Evolutionary conservation across 2,797 vertebrate species (phyloP), one percentile per base, ranked within the genome.

Genomic region (Diplodus puntazzo): DNA sequence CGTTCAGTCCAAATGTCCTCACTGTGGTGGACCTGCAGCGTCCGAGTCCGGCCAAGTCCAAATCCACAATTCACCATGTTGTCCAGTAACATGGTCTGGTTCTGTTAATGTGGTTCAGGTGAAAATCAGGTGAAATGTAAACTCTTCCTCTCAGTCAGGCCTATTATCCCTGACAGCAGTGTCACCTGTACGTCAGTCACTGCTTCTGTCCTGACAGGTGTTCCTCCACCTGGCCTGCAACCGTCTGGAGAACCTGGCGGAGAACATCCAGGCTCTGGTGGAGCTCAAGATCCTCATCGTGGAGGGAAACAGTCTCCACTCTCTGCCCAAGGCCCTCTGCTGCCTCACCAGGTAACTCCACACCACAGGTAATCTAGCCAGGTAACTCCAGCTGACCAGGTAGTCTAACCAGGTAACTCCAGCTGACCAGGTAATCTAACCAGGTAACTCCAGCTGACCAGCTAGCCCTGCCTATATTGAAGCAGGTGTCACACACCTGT

Each of bases 171-270:
- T 30, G 30, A 30, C 30, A 30, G 30, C 30, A 30, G 45, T 5
- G 14, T 14, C 49, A 43, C 9, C 25, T 17, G 18, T 17, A 10
- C 2, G 14, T 14, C 13, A 2, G 12, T 45, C 43, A 39, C 17
- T 48, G 58, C 11, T 46, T 66, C 16, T 59, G 21, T 20, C 3
- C 55, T 57, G 45, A 3, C 75, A 92, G 92, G 89, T 96, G 60
- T 99, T 99, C 91, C 86, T 98, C 73, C 96, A 99, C 7, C 88
- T 99, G 62, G 97, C 97, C 59, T 96, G 90, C 63, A 99, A 99
- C 75, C 94, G 76, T 64, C 95, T 99, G 76, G 97, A 98, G 80
- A 97, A 91, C 82, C 94, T 99, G 0, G 96, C 97, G 0, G 98
- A 99, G 74, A 97, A 96, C 45, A 95, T 99, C 77, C 95, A 97